These are phyloP conservation scores for Lottia scabra DNA, from an alignment of 2,888 invertebrate species.

Conservation along the genomic window DNA sequence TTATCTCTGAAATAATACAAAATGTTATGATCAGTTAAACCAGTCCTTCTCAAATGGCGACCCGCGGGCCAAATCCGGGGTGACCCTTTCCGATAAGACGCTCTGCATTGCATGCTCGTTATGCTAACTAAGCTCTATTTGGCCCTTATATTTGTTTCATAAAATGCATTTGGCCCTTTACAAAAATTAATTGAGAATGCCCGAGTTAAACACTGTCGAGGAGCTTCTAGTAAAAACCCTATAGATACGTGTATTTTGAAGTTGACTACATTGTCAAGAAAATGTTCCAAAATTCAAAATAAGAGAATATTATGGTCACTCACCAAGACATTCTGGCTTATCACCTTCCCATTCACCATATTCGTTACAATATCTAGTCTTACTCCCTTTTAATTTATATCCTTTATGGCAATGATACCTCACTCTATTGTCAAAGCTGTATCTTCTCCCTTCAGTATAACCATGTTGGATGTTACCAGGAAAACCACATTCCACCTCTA, in stretches of 20 bases:
- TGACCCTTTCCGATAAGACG: too few species aligned
- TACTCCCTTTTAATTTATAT: conserved; percentile 55
- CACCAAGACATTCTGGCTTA: conserved; percentile 57
- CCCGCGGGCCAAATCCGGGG: too few species aligned
- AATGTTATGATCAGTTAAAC: neutral
- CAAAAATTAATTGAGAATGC: too few species aligned
- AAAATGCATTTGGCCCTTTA: too few species aligned
- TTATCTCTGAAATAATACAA: conserved; percentile 44
- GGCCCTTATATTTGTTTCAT: too few species aligned
- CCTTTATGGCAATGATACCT: conserved; percentile 62
- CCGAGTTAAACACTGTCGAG: too few species aligned
- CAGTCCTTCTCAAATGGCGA: too few species aligned
- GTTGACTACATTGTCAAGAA: neutral
- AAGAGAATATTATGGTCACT: neutral
- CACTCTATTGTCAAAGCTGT: conserved; percentile 54
- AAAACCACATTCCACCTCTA: conserved; percentile 49
- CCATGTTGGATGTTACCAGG: conserved; percentile 44
- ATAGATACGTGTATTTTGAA: too few species aligned
- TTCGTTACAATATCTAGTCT: conserved; percentile 58
- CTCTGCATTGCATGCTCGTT: too few species aligned
- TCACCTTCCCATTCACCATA: conserved; percentile 62
- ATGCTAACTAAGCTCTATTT: too few species aligned
- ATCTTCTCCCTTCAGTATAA: conserved; percentile 41
- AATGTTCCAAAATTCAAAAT: neutral
- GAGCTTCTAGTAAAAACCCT: too few species aligned